Evolutionary conservation across 23 tunicate genomes (phyloP), one percentile per base, ranked within the genome.

Genomic region (Oikopleura vanhoeffeni): DNA sequence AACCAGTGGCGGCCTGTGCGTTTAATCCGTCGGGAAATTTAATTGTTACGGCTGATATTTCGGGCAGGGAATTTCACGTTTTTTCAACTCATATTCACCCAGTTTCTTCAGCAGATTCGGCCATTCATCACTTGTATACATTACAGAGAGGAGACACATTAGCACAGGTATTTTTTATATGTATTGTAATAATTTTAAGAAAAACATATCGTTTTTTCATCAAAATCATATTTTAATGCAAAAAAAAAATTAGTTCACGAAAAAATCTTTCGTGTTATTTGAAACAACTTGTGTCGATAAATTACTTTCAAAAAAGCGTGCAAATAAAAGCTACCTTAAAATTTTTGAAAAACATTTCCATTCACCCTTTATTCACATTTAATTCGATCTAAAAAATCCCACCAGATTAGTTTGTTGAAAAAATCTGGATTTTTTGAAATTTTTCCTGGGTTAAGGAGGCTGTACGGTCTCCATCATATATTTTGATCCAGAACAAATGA

Each of bases 51-150:
- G 94, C 94, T 1, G 98, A 93, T 88, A 75, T 57, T 1, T 85
- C 84, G 8, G 98, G 98, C n/a, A 94, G 88, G 41, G 40, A 91
- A 1, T 93, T 93, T 57, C 91, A 93, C 84, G 89, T 93, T 60
- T 93, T 86, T 83, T 90, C 94, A 57, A 86, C 90, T 32, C 75
- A 85, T 33, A 76, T 89, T 34, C 91, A 93, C 60, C 98, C 98
- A 39, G 86, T 75, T 1, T 85, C 85, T 34, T 64, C 94, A 35
- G 57, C 86, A 28, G 38, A 49, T 76, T 83, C 87, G 0, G 91
- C 98, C 28, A 91, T 90, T 0, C 94, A 90, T 41, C 98, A 93
- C 64, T 84, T 93, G 57, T 93, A 93, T 76, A 88, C 91, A 32
- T 76, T 93, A 76, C 83, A 87, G 85, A 84, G 98, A 0, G 98